Conservation (phyloP, 2,888 invertebrate genomes). For the Drosophila koepferae region DNA sequence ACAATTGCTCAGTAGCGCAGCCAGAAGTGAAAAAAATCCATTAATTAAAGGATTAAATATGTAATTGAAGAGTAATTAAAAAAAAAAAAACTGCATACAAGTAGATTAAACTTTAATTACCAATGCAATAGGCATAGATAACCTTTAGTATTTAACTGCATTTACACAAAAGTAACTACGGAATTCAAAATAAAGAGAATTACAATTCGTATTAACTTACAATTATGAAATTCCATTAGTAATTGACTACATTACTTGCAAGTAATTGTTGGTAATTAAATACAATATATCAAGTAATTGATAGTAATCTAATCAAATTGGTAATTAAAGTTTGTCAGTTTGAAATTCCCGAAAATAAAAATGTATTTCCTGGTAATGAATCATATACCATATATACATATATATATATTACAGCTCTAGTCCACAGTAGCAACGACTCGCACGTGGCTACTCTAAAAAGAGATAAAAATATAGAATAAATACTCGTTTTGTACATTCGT, state of each 20-base stretch:
- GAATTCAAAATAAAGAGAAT: neutral
- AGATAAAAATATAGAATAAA: constrained; percentile 59
- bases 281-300: neutral
- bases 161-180: constrained; percentile 6
- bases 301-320: constrained; percentile 5
- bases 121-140: neutral
- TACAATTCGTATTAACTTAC: neutral
- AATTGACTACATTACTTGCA: neutral
- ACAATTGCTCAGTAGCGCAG: constrained; percentile 8
- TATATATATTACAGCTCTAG: constrained; percentile 32
- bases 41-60: neutral
- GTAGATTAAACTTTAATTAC: constrained; percentile 13
- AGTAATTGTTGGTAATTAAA: neutral
- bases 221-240: neutral
- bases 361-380: constrained; percentile 4
- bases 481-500: constrained; percentile 59
- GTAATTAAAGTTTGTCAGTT: neutral
- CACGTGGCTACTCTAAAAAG: constrained; percentile 50
- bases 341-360: neutral
- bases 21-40: neutral
- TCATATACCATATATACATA: neutral
- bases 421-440: constrained; percentile 45
- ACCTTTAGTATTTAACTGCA: constrained; percentile 1
- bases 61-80: constrained; percentile 6
- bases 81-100: neutral